Base-by-base conservation (phyloP, 2,797 vertebrate genomes). In the Phrynocephalus guinanensis region DNA sequence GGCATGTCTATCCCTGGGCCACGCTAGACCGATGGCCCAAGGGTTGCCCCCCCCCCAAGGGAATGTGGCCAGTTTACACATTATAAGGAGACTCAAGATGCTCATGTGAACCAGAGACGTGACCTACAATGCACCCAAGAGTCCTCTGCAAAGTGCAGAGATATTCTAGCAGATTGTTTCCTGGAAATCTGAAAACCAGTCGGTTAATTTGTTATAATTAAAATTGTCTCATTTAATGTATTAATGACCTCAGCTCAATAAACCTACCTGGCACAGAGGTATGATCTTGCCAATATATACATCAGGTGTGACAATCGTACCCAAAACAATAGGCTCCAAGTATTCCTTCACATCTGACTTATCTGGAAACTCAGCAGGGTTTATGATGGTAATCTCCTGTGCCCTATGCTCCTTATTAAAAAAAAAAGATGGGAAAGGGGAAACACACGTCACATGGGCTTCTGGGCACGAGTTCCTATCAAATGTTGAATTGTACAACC, bases 291-390 rank as follows among this genome's bases (percentile, higher is more conserved):
- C 98, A 66, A 95, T 98, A 93, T 97, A 98, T 82, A 96, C 93
- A 60, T 98, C 97, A 24, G 98, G 98, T 88, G 98, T 93, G 44
- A 99, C 97, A 92, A 99, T 97, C 60, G 98, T 99, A 26, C 98
- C 99, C 91, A 97, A 84, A 89, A 99, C 98, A 95, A 97, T 96
- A 13, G 99, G 99, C 91, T 99, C 99, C 95, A 98, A 95, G 93
- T 99, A 99, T 91, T 98, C 95, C 0, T 95, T 95, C 83, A 99
- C 98, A 30, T 96, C 94, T 10, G 96, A 94, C 88, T 95, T 97
- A 81, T 99, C 98, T 44, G 99, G 99, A 94, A 99, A 99, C 67
- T 98, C 97, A 91, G 97, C 94, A 2, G 99, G 99, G 92, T 97
- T 99, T 92, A 99, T 97, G 8, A 99, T 97, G 85, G 97, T 99